Base-by-base conservation (phyloP, 2,113 vertebrate genomes). In the Podarcis raffonei region DNA sequence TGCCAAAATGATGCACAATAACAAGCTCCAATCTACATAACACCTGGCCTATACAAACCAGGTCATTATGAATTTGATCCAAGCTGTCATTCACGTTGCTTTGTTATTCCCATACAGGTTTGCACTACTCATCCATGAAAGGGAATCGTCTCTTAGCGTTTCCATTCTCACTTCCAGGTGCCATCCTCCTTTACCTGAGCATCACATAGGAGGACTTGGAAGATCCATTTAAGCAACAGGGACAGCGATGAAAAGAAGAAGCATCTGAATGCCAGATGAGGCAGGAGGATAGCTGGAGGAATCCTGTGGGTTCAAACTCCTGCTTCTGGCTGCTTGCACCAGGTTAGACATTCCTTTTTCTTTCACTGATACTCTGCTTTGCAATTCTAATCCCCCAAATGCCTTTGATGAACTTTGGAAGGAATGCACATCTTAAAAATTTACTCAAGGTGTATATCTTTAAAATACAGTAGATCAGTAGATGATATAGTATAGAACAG, bases 21-120 rank as follows among this genome's bases (percentile, higher is more conserved):
- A 97, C 93, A 97, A 96, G 93, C 95, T 96, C 93, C 95, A 96
- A 96, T 97, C 96, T 97, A 96, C 96, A 95, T 95, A 97, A 96
- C 96, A 97, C 96, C 96, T 97, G 96, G 96, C 96, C 96, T 96
- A 95, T 96, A 96, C 94, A 97, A 96, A 96, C 95, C 94, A 95
- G 95, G 94, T 96, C 96, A 97, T 97, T 97, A 96, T 92, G 94
- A 96, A 96, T 94, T 91, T 95, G 94, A 94, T 97, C 96, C 97
- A 97, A 96, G 86, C 95, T 97, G 95, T 95, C 95, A 95, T 93
- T 96, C 94, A 95, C 89, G 93, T 77, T 8, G 83, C 92, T 97
- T 96, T 96, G 94, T 96, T 95, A 94, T 96, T 97, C 95, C 89
- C 89, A 91, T 90, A 92, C 93, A 95, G 91, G 89, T 91, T 48